Base-by-base conservation (phyloP, 2,113 vertebrate species). In the Heterotilapia buettikoferi region DNA sequence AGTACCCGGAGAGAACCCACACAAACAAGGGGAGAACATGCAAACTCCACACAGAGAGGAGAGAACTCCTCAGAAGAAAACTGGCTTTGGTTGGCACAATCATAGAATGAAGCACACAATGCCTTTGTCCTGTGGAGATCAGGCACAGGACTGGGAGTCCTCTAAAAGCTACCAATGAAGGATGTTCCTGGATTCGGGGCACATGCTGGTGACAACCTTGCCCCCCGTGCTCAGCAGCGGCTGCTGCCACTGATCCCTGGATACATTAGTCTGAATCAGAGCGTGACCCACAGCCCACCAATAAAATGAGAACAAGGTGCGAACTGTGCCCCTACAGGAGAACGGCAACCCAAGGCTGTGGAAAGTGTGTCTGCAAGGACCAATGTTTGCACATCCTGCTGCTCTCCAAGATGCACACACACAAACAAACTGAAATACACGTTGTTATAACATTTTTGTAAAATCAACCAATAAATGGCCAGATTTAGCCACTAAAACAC, bases 1-100 rank as follows among this genome's bases (percentile, higher is more conserved):
- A 66, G 31, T 7, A 66, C 18, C 31, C 0, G 2, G 31, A 0
- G 18, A 36, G 59, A 7, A 36, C 9, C 61, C 31, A 36, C 31
- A 7, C 61, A 12, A 66, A 66, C 31, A 0, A 12, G 18, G 6
- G 9, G 61, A 66, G 31, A 36, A 3, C 31, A 66, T 36, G 31
- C 61, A 66, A 66, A 36, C 31, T 36, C 2, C 59, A 63, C 59
- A 0, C 59, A 63, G 6, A n/a, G 59, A 36, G 59, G 0, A 36
- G 59, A 36, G 31, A 36, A 3, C 6, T 19, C 29, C 9, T 19
- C 16, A 63, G 59, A 19, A 33, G 29, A 36, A 36, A 19, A 19
- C 59, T 63, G 59, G 29, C 59, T 66, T 38, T 63, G 59, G 0
- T 36, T 36, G 61, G 61, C 61, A 66, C 61, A 66, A 66, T 1